Evolutionary conservation across 2,113 vertebrate genomes (phyloP), one percentile per base, ranked within the genome.

Genomic region (Pygathrix nemaeus): DNA sequence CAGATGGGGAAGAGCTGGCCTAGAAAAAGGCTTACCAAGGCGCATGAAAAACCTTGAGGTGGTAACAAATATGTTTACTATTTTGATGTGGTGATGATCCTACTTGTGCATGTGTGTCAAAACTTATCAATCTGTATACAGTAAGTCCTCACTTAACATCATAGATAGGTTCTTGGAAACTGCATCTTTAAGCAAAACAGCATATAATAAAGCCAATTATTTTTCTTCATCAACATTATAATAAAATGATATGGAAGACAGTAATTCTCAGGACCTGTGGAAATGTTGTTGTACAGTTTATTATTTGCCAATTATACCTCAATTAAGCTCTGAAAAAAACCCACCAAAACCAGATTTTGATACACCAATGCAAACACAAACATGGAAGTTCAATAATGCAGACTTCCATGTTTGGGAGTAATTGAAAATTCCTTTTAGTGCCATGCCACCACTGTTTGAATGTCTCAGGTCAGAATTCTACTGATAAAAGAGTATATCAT

Each of bases 41-140:
- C 10, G 1, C 17, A 27, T 0, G 3, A 81, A n/a, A 52, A 16
- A 6, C 10, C 35, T 21, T n/a, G 6, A 66, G 32, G 23, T 72
- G 17, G 12, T 32, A 43, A 81, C 1, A 8, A 8, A 61, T 8
- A 0, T 8, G 0, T 2, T 50, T 27, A 25, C 32, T 61, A 4
- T 25, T 27, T 38, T 11, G 32, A 23, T 23, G 76, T 5, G 6
- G 40, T 50, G 25, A 5, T 68, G 35, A 35, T 32, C 30, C 32
- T 40, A 18, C 27, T 3, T 21, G 16, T 45, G 27, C 27, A 14
- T 0, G 11, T 21, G 12, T 57, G 55, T n/a, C 30, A 38, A 68
- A 55, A 38, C 4, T 43, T 35, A 84, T 11, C 43, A 4, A 61
- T 8, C 2, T 13, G 43, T 30, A 76, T 76, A 48, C 14, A 27